Evolutionary conservation across 2,888 invertebrate species (phyloP).

Genomic region (Pyrocoelia pectoralis): DNA sequence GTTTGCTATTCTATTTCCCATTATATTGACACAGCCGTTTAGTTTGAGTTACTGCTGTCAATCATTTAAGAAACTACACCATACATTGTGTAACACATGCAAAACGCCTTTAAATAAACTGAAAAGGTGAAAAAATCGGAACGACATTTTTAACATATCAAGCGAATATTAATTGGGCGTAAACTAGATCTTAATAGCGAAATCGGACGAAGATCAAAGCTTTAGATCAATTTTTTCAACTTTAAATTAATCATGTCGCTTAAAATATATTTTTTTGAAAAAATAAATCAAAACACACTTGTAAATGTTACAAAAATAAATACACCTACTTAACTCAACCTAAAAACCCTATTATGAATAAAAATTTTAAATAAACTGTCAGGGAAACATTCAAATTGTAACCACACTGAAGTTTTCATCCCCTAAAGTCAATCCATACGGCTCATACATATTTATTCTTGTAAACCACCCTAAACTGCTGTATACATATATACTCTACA

Average conservation of each 20-base stretch:
- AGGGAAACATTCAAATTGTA: slow-evolving; percentile 26
- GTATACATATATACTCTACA: slow-evolving; percentile 41
- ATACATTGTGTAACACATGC: slow-evolving; percentile 13
- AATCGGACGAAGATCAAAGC: too few species aligned
- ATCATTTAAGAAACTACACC: slow-evolving; percentile 44
- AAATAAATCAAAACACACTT: not conserved
- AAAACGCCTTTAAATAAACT: too few species aligned
- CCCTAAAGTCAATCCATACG: slow-evolving; percentile 40
- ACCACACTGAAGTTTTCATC: slow-evolving; percentile 37
- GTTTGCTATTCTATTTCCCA: slow-evolving; percentile 39
- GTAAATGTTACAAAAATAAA: slow-evolving; percentile 18
- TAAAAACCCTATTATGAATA: slow-evolving; percentile 18
- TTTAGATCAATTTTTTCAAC: too few species aligned
- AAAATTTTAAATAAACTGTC: slow-evolving; percentile 26
- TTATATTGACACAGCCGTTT: slow-evolving; percentile 59
- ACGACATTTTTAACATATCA: too few species aligned
- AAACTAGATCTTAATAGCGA: too few species aligned
- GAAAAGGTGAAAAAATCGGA: too few species aligned
- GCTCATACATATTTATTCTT: slow-evolving; percentile 45
- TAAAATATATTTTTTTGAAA: not conserved
- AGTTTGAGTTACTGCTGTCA: slow-evolving; percentile 48
- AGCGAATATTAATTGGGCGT: too few species aligned
- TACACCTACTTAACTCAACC: slow-evolving; percentile 12
- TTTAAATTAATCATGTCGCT: too few species aligned
- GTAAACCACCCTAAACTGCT: slow-evolving; percentile 43